Percentiles rank a stretch among this genome's conserved stretches.
phyloP scores from a whole-genome alignment of 2,113 vertebrate genomes.

The Chloebia gouldiae region DNA sequence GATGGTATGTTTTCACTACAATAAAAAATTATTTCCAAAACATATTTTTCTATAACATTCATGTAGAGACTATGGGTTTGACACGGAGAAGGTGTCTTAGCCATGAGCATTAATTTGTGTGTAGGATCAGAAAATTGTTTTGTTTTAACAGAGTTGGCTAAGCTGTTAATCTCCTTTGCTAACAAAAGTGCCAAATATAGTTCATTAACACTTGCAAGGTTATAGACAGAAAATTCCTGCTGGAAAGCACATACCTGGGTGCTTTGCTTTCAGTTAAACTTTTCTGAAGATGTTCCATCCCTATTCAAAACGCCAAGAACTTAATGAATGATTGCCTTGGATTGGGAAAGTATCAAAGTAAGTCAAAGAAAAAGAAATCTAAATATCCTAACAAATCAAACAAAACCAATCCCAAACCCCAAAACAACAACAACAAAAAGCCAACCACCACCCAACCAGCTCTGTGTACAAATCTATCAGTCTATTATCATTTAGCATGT shows the following conservation, averaged over 20 bases:
- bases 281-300: neutral
- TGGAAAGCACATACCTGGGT: neutral
- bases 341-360: too few relatives aligned
- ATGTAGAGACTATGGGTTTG: neutral
- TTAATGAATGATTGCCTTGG: neutral
- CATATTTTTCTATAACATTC: neutral
- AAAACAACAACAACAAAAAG: neutral
- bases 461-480: neutral
- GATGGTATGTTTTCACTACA: slow-evolving; percentile 45
- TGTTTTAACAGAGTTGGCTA: neutral
- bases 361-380: neutral
- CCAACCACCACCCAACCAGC: neutral
- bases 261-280: neutral
- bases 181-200: neutral
- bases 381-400: neutral
- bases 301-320: neutral
- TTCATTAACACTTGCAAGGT: neutral
- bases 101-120: neutral
- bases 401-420: accelerated
- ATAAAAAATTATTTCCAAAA: slow-evolving; percentile 56
- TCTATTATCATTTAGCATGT: neutral
- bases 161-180: neutral
- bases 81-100: neutral
- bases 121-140: neutral
- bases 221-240: neutral